Evolutionary conservation across 2,797 vertebrate species (phyloP), one percentile per base, ranked within the genome.

Genomic region (Pristis pectinata): DNA sequence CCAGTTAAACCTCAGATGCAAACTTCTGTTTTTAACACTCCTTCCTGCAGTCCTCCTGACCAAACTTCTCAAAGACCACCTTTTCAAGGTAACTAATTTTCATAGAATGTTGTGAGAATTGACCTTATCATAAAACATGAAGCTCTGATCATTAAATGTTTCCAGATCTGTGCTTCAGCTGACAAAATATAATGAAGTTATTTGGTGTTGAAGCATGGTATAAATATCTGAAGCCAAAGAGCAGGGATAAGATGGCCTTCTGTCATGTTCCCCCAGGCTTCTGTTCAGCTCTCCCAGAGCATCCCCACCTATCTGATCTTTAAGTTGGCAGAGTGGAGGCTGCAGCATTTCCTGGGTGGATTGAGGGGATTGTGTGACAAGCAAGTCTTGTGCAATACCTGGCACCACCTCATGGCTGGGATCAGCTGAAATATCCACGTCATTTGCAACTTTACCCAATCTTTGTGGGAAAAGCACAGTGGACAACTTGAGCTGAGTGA

Each of bases 21-120:
- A 34, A 76, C 5, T 53, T 53, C 24, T 19, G 87, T 67, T 91
- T 76, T n/a, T 49, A 76, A 56, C 70, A 49, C 22, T 41, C 30
- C 49, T 76, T 49, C 44, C 70, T 30, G 30, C 5, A 76, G 24
- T 34, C 70, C 44, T 17, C 67, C 76, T 76, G 44, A 53, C 27
- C 92, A 94, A 44, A 94, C 49, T 7, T 34, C 92, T 74, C 67
- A 94, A 56, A 94, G 70, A 94, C 27, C 70, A 34, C 11, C 1
- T 76, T 67, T 76, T 76, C 76, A 94, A 94, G 92, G 92, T 94
- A 94, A 74, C 15, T 11, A 3, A 76, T n/a, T 53, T 19, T 49
- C 4, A 67, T 91, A 41, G n/a, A 67, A 61, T 91, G 61, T 91
- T 67, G 61, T 22, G 13, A 24, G 61, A 91, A 64, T 89, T 91